phyloP scores from a whole-genome alignment of 2,888 invertebrate species.

The Tyria jacobaeae region DNA sequence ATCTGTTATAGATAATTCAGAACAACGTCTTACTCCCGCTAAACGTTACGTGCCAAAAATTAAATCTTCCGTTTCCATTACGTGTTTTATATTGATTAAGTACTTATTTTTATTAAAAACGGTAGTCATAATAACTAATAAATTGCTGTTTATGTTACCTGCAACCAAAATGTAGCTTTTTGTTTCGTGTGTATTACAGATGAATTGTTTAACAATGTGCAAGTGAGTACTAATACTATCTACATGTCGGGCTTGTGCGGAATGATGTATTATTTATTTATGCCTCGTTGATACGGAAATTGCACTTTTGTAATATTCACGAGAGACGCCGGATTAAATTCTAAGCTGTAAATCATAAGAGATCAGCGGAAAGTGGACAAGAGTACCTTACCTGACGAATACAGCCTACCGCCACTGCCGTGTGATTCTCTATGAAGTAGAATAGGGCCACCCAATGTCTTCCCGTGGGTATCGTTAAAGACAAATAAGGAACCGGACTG shows the following conservation, averaged over 20 bases:
- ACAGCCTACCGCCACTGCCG: too few relatives aligned
- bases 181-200: conserved; percentile 22
- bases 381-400: background rate
- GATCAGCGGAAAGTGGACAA: conserved; percentile 5
- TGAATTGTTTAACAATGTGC: conserved; percentile 37
- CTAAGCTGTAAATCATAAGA: conserved; percentile 41
- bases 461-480: too few relatives aligned
- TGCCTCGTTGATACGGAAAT: conserved; percentile 81
- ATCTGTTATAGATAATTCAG: conserved; percentile 56
- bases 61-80: conserved; percentile 13
- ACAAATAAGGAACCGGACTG: too few relatives aligned
- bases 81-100: conserved; percentile 1
- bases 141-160: background rate
- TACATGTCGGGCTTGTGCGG: conserved; percentile 51
- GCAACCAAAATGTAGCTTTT: too few relatives aligned
- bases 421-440: too few relatives aligned
- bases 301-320: conserved; percentile 85
- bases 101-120: background rate
- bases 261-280: conserved; percentile 76
- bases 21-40: conserved; percentile 31
- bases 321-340: conserved; percentile 64
- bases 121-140: background rate
- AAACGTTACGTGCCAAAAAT: conserved; percentile 31
- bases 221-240: conserved; percentile 41
- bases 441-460: too few relatives aligned